Base-by-base conservation (phyloP, 1,140 invertebrate species). In the Telenomus remus region DNA sequence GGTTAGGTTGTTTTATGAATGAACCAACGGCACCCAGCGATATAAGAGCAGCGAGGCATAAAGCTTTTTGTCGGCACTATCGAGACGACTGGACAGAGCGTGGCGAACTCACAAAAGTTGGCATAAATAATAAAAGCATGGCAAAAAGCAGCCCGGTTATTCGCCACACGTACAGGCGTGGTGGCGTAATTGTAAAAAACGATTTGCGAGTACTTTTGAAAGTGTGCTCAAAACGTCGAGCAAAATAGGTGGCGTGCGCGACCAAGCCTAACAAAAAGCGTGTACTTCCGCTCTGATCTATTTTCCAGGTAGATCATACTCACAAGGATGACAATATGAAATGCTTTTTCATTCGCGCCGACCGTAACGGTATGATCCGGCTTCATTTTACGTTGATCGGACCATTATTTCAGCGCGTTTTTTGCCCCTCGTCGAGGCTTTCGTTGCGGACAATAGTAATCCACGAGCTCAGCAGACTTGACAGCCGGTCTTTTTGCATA, bases 61-160 rank as follows among this genome's bases (percentile, higher is more conserved):
- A 71, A 71, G 59, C 53, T 71, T 71, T 71, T 71, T 70, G 57
- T 63, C 68, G 57, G 68, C 53, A 44, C 27, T 48, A 56, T 48
- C 48, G 1, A 27, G 19, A 6, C 54, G 46, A 15, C 43, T 27
- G 43, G 44, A 11, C 37, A 4, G 51, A 46, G 19, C 15, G 39
- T 44, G 53, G 56, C 34, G 50, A 46, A 27, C 37, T 39, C 48
- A 33, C 59, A 49, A 57, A 72, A 72, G 47, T 65, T 65, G 34
- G 54, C 69, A 71, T 71, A 71, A 57, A 72, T 72, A 72, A 64
- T 63, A 61, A 71, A 72, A 65, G 60, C 35, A 53, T 39, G 39
- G 55, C 60, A 72, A 72, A 72, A 65, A 72, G 48, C 43, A 35
- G 16, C 39, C 55, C 39, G 59, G 59, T 72, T 72, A 65, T 65